Conservation (phyloP, 2,888 invertebrate genomes). For the Andrena minutula region DNA sequence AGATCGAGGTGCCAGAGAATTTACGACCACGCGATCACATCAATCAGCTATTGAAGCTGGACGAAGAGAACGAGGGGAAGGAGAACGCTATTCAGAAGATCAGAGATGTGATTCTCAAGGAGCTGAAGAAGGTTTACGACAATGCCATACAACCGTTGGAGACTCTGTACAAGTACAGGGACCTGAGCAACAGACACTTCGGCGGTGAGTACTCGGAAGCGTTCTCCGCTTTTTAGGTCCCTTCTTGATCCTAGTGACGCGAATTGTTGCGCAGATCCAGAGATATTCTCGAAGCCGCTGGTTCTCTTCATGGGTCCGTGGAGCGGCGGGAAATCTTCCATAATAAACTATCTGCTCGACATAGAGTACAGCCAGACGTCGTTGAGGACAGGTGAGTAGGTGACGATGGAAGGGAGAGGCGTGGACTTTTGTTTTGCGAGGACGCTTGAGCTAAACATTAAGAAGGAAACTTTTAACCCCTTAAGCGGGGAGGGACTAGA, state of each 20-base stretch:
- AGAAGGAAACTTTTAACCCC: no score
- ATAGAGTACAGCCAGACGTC: slow-evolving; percentile 94
- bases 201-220: slow-evolving; percentile 86
- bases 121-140: slow-evolving; percentile 94
- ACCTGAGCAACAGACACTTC: slow-evolving; percentile 96
- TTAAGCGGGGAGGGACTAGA: no score
- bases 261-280: slow-evolving; percentile 88
- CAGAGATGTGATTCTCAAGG: slow-evolving; percentile 92
- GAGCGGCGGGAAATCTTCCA: slow-evolving; percentile 98
- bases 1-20: slow-evolving; percentile 91
- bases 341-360: slow-evolving; percentile 96
- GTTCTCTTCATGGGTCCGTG: slow-evolving; percentile 98
- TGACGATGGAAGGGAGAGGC: slow-evolving; percentile 20
- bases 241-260: no score
- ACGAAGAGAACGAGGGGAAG: slow-evolving; percentile 90
- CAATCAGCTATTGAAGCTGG: slow-evolving; percentile 91
- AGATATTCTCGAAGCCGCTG: slow-evolving; percentile 97
- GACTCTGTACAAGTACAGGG: slow-evolving; percentile 95
- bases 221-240: not conserved
- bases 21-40: slow-evolving; percentile 93
- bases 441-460: slow-evolving; percentile 12
- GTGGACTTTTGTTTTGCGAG: slow-evolving; percentile 26
- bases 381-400: slow-evolving; percentile 91
- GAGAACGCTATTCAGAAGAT: slow-evolving; percentile 91
- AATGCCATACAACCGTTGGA: slow-evolving; percentile 95